Conservation (phyloP, 2,113 vertebrate species). For the Pachyramphus minor region DNA sequence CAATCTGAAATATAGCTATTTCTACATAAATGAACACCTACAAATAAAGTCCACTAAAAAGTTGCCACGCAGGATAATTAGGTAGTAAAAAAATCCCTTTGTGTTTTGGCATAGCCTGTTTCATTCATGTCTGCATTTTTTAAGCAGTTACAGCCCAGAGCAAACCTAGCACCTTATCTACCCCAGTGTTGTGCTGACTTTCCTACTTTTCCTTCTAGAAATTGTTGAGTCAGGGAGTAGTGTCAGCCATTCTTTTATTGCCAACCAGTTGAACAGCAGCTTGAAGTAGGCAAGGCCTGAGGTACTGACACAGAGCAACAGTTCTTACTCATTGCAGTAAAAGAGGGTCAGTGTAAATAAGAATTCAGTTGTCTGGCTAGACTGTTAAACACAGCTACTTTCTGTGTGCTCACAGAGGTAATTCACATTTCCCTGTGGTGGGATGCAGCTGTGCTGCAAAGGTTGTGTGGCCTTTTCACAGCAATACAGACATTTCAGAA, state of each 20-base stretch:
- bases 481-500: neutral
- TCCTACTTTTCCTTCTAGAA: neutral
- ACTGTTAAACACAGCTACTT: neutral
- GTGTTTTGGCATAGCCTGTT: neutral
- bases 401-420: neutral
- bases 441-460: neutral
- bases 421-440: neutral
- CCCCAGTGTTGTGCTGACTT: neutral
- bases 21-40: neutral
- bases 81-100: neutral
- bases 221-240: neutral
- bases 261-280: neutral
- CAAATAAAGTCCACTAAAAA: neutral
- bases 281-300: neutral
- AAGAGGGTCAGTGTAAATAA: neutral
- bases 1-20: neutral
- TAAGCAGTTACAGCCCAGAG: neutral
- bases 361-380: neutral
- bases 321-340: neutral
- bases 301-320: neutral
- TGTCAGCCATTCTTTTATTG: neutral
- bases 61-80: neutral
- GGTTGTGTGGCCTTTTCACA: neutral
- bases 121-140: neutral
- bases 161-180: neutral